Evolutionary conservation across 2,113 vertebrate genomes (phyloP), one percentile per base, ranked within the genome.

Genomic region (Helogale parvula): DNA sequence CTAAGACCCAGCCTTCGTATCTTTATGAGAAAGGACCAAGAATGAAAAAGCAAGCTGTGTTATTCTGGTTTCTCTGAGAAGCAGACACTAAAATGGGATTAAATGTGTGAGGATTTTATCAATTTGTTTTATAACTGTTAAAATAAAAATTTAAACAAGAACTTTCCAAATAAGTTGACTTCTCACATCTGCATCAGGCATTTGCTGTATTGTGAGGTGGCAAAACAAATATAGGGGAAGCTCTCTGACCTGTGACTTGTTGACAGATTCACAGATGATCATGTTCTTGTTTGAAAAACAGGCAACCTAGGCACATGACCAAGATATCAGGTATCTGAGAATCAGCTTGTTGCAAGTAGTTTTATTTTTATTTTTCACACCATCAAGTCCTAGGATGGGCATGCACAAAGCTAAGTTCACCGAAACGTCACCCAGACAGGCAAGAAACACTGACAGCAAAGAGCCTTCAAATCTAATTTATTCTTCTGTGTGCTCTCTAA

Each of bases 261-360:
- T 97, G 97, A 98, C 92, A 96, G 98, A 98, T 95, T 98, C 97
- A 95, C 97, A 98, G 97, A 95, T 96, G 94, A 98, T 45, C 79
- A 95, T 98, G 82, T 83, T 68, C 96, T 81, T 96, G 95, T 92
- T 98, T 98, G 94, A 41, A 97, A 98, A 98, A 93, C 84, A 97
- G 93, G 81, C 81, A 98, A 85, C 92, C 87, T 97, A 90, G 84
- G 82, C 96, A 91, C 47, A 86, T 60, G 79, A 88, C 54, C 96
- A 96, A 94, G 94, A 97, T 88, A 97, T 97, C 93, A 97, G 85
- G 94, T 97, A 97, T 93, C 54, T 91, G 88, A 97, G 85, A 96
- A 45, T 54, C 65, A 95, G 31, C 63, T 97, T 97, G 98, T 96
- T 7, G 66, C 90, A 96, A 86, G 41, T 84, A 19, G 63, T 97